Evolutionary conservation across 2,113 vertebrate species (phyloP).

Genomic region (Poeciliopsis occidentalis): DNA sequence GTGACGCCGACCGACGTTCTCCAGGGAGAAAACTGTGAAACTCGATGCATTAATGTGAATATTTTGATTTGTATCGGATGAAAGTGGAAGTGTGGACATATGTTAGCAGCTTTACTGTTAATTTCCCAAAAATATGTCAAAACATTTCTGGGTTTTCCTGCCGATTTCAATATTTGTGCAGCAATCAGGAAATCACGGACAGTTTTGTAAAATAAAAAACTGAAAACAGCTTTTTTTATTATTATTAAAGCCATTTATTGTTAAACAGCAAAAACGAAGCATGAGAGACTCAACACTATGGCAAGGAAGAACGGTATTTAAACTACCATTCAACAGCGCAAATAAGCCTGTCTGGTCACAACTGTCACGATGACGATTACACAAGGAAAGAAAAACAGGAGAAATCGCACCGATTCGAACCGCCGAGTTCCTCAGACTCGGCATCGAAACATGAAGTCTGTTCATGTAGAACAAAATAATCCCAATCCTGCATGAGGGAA

Average conservation of each 20-base stretch:
- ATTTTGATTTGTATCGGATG: not conserved
- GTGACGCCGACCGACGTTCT: conserved; percentile 49
- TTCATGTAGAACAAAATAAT: conserved; percentile 34
- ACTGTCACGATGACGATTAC: conserved; percentile 68
- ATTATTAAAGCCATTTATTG: conserved; percentile 73
- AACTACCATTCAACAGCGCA: conserved; percentile 54
- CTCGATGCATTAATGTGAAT: not conserved
- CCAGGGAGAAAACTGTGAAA: conserved; percentile 12
- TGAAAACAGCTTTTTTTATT: conserved; percentile 3
- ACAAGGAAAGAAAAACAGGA: conserved; percentile 70
- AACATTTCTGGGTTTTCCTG: not conserved
- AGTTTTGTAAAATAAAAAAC: conserved; percentile 22
- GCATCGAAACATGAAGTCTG: conserved; percentile 43
- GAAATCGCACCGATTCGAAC: conserved; percentile 55
- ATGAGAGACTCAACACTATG: conserved; percentile 82
- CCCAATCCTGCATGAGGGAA: conserved; percentile 26
- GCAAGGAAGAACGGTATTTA: conserved; percentile 52
- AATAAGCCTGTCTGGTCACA: conserved; percentile 73
- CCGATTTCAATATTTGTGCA: conserved; percentile 13
- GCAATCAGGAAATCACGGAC: not conserved
- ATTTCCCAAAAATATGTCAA: not conserved
- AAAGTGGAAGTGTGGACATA: not conserved
- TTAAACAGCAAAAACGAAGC: conserved; percentile 87
- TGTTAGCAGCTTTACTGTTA: not conserved
- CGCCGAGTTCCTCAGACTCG: conserved; percentile 30